These are phyloP conservation scores for Euthynnus affinis DNA, from an alignment of 2,797 vertebrate species.

Conservation along the genomic window DNA sequence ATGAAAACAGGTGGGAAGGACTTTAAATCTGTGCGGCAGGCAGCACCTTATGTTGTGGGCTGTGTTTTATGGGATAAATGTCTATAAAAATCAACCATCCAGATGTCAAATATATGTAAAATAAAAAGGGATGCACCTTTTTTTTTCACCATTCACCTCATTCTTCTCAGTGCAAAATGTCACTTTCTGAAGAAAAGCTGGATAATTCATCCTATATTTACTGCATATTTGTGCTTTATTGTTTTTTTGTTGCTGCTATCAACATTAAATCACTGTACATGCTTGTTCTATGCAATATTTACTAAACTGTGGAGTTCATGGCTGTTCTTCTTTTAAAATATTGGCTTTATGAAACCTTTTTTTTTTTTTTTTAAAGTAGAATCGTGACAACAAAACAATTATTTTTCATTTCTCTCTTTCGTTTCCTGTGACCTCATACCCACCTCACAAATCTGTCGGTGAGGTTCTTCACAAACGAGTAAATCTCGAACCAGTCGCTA, in stretches of 20 bases:
- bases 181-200: not conserved
- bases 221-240: not conserved
- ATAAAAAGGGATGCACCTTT: not conserved
- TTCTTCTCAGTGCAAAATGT: not conserved
- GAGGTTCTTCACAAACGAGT: constrained; percentile 92
- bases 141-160: not conserved
- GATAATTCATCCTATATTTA: not conserved
- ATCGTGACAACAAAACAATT: too few species aligned
- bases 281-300: not conserved
- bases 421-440: constrained; percentile 57
- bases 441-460: constrained; percentile 96
- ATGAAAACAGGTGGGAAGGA: constrained; percentile 58
- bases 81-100: not conserved
- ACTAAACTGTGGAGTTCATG: not conserved
- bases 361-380: too few species aligned
- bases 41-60: not conserved
- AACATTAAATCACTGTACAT: not conserved
- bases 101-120: constrained; percentile 7
- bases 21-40: constrained; percentile 26
- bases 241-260: not conserved
- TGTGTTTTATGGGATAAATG: not conserved
- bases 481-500: constrained; percentile 92
- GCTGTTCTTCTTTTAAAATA: not conserved
- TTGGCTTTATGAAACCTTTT: not conserved
- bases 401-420: not conserved